Conservation (phyloP, 23 tunicate genomes). For the Ciona savignyi region DNA sequence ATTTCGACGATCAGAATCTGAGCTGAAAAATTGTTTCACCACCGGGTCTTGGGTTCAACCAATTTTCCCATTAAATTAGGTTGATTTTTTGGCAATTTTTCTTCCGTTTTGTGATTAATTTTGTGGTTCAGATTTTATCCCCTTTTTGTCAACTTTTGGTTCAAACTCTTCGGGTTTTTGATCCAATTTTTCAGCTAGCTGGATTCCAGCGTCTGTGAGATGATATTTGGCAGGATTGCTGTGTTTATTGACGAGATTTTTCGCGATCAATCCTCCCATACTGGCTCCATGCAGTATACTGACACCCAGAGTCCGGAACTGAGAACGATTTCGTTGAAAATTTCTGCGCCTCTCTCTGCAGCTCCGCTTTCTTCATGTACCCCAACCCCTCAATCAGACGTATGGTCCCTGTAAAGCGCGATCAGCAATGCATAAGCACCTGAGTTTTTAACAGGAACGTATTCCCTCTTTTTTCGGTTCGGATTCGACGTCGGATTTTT, state of each 20-base stretch:
- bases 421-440: constrained; percentile 35
- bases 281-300: constrained; percentile 56
- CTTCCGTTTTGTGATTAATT: no score
- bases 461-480: constrained; percentile 7
- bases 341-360: constrained; percentile 36
- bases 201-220: constrained; percentile 29
- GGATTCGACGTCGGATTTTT: not conserved
- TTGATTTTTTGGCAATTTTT: no score
- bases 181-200: constrained; percentile 19
- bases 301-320: constrained; percentile 41
- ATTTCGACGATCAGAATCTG: not conserved
- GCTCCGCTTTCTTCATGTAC: constrained; percentile 41
- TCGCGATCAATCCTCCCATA: constrained; percentile 34
- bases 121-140: no score
- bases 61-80: no score
- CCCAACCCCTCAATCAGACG: constrained; percentile 4
- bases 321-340: constrained; percentile 49
- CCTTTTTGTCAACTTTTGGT: no score
- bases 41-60: not conserved
- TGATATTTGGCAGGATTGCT: constrained; percentile 45
- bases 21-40: not conserved
- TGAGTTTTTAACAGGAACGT: constrained; percentile 29
- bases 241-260: constrained; percentile 29
- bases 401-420: constrained; percentile 12
- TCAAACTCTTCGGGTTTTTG: not conserved